These are phyloP conservation scores for Leucopsar rothschildi DNA, from an alignment of 2,113 vertebrate species.

Conservation along the genomic window DNA sequence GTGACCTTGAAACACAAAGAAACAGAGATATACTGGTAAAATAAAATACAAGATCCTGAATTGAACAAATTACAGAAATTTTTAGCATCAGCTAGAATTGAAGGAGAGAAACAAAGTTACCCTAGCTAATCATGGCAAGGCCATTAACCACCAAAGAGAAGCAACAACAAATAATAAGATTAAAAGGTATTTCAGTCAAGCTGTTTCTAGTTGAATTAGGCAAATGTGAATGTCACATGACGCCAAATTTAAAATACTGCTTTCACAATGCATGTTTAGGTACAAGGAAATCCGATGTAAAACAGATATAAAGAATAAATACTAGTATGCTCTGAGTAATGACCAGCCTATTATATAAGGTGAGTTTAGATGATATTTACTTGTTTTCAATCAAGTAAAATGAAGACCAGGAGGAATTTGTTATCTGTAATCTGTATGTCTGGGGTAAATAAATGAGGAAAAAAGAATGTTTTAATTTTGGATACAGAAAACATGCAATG, in stretches of 20 bases:
- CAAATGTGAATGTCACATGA: not conserved
- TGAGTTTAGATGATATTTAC: not conserved
- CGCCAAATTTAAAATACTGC: not conserved
- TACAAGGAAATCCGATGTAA: not conserved
- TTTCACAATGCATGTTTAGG: not conserved
- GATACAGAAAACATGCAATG: not conserved
- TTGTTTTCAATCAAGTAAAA: not conserved
- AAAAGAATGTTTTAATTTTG: not conserved
- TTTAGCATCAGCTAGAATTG: not conserved
- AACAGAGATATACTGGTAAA: not conserved
- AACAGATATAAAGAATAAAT: not conserved
- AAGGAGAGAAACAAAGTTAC: not conserved
- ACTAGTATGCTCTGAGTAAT: not conserved
- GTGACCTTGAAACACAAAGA: not conserved
- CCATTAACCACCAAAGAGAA: not conserved
- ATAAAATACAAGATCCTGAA: not conserved
- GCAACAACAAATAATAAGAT: not conserved
- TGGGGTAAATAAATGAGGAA: not conserved
- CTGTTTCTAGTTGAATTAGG: not conserved
- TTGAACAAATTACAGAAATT: not conserved
- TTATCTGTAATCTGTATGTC: rapidly evolving
- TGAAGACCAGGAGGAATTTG: not conserved
- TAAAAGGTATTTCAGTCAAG: not conserved
- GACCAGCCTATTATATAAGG: not conserved
- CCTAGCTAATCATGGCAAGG: not conserved